Base-by-base conservation (phyloP, 2,888 invertebrate species). In the Dryocosmus kuriphilus region DNA sequence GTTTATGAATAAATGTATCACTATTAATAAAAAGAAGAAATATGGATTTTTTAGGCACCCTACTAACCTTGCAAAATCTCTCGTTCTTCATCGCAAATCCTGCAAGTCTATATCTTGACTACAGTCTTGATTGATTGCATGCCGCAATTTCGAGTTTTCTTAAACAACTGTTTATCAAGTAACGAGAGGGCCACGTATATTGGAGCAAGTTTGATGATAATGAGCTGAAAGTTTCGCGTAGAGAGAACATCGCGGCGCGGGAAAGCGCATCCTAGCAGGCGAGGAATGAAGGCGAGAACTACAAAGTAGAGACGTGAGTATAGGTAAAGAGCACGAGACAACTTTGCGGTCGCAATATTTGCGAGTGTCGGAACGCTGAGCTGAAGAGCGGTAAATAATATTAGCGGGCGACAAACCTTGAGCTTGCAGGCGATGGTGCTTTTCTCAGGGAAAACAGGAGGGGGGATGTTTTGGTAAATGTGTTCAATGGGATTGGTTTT, bases 381-480 rank as follows among this genome's bases (percentile, higher is more conserved):
- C 73, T 62, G 71, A 80, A 67, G 73, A 78, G 79, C n/a, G 76
- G 76, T 81, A 81, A 83, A 81, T 78, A 82, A 83, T 77, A 88
- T 82, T 83, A 87, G 81, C 85, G 79, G 81, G 81, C 79, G 86
- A 91, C 90, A 88, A 90, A 90, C 90, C 90, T 90, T 88, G 79
- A 84, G 80, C 77, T 84, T 85, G 79, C 83, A 81, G 76, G 84
- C 77, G 77, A 76, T 78, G 78, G 78, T 57, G 80, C 86, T 87
- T 85, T 85, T 86, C 86, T 86, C 80, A 77, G 92, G 92, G 85
- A 91, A 92, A 84, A 92, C 90, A 75, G 93, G 92, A 77, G 92
- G 88, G 74, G 93, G 93, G 79, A 93, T 92, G 85, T 93, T 93
- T 89, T 93, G 93, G 85, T 93, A 93, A 51, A 92, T 92, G 85